A percentile compares a stretch with the other conserved stretches of the same genome.
phyloP scores from a whole-genome alignment of 2,888 invertebrate genomes.

The Alsophila aescularia region DNA sequence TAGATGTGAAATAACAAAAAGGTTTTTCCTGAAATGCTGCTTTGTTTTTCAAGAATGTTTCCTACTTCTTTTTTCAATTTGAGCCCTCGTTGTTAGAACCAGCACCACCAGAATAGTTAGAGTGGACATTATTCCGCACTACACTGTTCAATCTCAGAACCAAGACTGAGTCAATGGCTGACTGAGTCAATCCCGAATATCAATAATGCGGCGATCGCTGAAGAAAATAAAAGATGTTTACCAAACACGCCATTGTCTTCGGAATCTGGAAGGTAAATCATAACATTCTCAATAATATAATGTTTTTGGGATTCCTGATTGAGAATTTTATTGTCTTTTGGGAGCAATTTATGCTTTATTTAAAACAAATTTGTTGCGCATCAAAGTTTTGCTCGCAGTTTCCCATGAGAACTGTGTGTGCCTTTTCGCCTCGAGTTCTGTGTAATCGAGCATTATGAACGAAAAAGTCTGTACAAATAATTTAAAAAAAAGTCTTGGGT shows the following conservation, averaged over 20 bases:
- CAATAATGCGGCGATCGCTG: not conserved
- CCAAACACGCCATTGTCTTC: constrained; percentile 16
- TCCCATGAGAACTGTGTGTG: no score
- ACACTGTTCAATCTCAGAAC: constrained; percentile 3
- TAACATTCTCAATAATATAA: not conserved
- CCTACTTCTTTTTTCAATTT: no score
- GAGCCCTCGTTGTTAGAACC: constrained; percentile 5
- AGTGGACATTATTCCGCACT: constrained; percentile 2
- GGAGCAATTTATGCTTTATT: no score
- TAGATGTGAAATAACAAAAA: no score
- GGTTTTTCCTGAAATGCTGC: no score
- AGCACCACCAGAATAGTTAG: not conserved
- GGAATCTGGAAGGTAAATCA: not conserved
- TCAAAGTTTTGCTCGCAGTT: no score
- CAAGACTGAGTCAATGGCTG: constrained; percentile 9
- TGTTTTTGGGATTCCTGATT: constrained; percentile 7
- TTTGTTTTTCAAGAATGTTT: no score
- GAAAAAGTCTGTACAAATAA: no score
- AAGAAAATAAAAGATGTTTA: constrained; percentile 18
- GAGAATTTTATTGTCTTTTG: constrained; percentile 8
- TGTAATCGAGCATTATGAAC: no score
- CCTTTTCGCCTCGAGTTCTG: no score
- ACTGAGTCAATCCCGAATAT: not conserved
- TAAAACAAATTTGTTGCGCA: no score
- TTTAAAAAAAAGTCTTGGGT: no score